Evolutionary conservation across 2,888 invertebrate species (phyloP).

Genomic region (Plebejus argus): DNA sequence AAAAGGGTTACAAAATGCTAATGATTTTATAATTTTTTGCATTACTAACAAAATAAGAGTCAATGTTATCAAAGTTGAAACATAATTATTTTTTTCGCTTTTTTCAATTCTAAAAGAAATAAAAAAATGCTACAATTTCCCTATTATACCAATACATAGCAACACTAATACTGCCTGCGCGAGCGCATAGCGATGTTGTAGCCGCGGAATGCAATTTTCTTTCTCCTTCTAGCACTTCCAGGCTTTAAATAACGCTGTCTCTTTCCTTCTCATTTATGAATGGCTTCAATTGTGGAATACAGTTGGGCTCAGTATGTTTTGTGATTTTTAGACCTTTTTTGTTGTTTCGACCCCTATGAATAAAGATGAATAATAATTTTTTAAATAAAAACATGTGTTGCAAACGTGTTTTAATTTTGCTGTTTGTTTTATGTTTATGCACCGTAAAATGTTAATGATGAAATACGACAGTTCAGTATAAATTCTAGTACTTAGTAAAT

Average conservation of each 20-base stretch:
- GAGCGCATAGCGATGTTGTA: constrained; percentile 50
- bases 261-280: constrained; percentile 69
- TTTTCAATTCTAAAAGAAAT: neutral
- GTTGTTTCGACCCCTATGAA: constrained; percentile 39
- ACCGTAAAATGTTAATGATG: neutral
- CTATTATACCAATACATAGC: constrained; percentile 25
- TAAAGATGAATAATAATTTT: constrained; percentile 16
- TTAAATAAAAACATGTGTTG: constrained; percentile 21
- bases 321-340: constrained; percentile 54
- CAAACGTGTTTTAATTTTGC: neutral
- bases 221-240: constrained; percentile 66
- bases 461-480: neutral
- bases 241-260: constrained; percentile 63
- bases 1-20: neutral
- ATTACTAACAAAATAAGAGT: neutral
- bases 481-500: neutral
- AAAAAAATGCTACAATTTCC: neutral
- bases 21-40: neutral
- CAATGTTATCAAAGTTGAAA: neutral
- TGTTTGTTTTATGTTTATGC: neutral
- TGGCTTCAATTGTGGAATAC: constrained; percentile 61
- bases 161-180: constrained; percentile 45
- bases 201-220: constrained; percentile 74
- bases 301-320: constrained; percentile 58
- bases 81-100: neutral